phyloP scores from a whole-genome alignment of 2,113 vertebrate species.

The Xyrauchen texanus region DNA sequence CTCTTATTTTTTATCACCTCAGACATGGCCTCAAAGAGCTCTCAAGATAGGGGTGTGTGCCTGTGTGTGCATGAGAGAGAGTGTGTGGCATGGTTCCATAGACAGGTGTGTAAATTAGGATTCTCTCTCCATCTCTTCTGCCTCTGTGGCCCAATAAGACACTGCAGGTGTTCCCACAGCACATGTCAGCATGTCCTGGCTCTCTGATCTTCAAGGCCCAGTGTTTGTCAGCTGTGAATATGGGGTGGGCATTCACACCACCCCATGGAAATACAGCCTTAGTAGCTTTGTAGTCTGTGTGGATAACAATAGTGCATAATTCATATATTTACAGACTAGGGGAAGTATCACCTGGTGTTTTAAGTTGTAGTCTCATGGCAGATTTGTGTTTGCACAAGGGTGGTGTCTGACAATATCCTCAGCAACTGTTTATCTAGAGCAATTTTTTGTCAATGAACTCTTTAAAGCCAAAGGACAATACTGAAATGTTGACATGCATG shows the following conservation, averaged over 20 bases:
- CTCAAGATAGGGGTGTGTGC: constrained; percentile 50
- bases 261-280: constrained; percentile 57
- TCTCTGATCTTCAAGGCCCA: constrained; percentile 82
- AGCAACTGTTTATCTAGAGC: constrained; percentile 75
- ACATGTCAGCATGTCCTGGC: constrained; percentile 65
- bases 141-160: constrained; percentile 65
- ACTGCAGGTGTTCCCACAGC: constrained; percentile 82
- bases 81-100: constrained; percentile 48
- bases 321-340: constrained; percentile 75
- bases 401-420: constrained; percentile 68
- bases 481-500: constrained; percentile 22
- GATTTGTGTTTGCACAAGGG: constrained; percentile 70
- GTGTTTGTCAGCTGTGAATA: constrained; percentile 78
- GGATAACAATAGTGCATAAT: constrained; percentile 83
- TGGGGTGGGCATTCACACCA: constrained; percentile 51
- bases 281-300: constrained; percentile 83
- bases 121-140: constrained; percentile 63
- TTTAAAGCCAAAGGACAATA: constrained; percentile 17
- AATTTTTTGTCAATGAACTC: constrained; percentile 60
- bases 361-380: constrained; percentile 67
- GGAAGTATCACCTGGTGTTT: constrained; percentile 78
- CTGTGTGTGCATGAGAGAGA: constrained; percentile 10
- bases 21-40: constrained; percentile 64
- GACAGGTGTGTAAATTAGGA: constrained; percentile 81
- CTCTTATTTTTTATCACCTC: constrained; percentile 77